Evolutionary conservation across 2,888 invertebrate genomes (phyloP).

Genomic region (Hyalella azteca): DNA sequence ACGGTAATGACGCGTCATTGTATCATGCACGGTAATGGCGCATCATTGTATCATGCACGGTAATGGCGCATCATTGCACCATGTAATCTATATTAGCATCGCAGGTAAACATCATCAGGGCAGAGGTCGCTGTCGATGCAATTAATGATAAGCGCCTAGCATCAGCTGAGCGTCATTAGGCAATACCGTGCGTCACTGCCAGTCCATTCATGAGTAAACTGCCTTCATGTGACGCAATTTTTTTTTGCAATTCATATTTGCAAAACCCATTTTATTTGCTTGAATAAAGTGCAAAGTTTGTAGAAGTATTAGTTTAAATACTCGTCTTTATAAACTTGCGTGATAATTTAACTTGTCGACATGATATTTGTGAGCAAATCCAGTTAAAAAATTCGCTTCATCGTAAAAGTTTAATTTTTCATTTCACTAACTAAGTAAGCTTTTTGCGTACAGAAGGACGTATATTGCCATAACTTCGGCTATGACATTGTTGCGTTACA

Average conservation of each 20-base stretch:
- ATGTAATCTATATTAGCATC: constrained; percentile 31
- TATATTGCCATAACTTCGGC: too few species aligned
- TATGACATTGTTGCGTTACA: too few species aligned
- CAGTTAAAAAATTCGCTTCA: too few species aligned
- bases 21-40: too few species aligned
- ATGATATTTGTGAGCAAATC: background rate
- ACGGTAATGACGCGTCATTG: too few species aligned
- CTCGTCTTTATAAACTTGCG: too few species aligned
- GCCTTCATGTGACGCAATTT: too few species aligned
- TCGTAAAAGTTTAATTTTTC: too few species aligned
- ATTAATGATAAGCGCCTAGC: constrained; percentile 15
- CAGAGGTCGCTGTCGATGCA: constrained; percentile 14
- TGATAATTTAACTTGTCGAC: background rate
- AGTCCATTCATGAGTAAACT: background rate
- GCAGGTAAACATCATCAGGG: constrained; percentile 1
- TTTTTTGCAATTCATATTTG: background rate
- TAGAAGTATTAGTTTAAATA: background rate
- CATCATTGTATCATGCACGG: too few species aligned
- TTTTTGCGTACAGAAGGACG: too few species aligned
- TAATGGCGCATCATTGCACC: constrained; percentile 6
- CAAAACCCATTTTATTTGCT: background rate
- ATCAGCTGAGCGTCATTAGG: constrained; percentile 3
- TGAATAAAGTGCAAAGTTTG: background rate
- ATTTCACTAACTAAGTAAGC: too few species aligned
- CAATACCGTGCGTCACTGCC: background rate